Percentiles rank a stretch among this genome's conserved stretches.
phyloP scores from a whole-genome alignment of 1,140 invertebrate genomes.

The Tenebrio molitor region DNA sequence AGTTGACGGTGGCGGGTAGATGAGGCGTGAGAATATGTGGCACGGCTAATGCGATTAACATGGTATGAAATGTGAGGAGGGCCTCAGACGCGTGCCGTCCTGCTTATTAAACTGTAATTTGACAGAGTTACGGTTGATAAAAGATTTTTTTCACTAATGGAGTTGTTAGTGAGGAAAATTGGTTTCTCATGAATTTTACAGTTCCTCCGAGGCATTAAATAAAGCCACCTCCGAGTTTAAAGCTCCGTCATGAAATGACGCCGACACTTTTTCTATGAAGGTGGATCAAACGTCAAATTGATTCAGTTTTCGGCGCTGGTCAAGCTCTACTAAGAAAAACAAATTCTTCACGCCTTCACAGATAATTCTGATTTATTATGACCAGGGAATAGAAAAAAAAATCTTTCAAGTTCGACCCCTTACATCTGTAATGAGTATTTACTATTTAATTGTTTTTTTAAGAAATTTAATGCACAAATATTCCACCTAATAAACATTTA shows the following conservation, averaged over 20 bases:
- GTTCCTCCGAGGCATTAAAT: constrained; percentile 13
- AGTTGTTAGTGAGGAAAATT: constrained; percentile 47
- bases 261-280: no score
- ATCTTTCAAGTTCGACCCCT: no score
- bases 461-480: no score
- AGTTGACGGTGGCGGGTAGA: constrained; percentile 40
- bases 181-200: constrained; percentile 48
- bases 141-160: constrained; percentile 45
- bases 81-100: constrained; percentile 49
- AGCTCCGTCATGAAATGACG: not conserved
- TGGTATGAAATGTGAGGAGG: constrained; percentile 52
- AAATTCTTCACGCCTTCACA: no score
- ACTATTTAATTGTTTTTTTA: no score
- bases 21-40: constrained; percentile 54
- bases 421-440: no score
- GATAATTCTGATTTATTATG: no score
- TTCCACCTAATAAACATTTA: no score
- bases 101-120: constrained; percentile 55
- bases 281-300: no score
- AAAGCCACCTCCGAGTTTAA: constrained; percentile 1
- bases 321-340: no score
- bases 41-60: constrained; percentile 53
- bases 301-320: no score
- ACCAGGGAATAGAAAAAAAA: no score
- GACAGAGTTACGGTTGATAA: constrained; percentile 46